Base-by-base conservation (phyloP, 2,888 invertebrate species). In the Anagyrus pseudococci region DNA sequence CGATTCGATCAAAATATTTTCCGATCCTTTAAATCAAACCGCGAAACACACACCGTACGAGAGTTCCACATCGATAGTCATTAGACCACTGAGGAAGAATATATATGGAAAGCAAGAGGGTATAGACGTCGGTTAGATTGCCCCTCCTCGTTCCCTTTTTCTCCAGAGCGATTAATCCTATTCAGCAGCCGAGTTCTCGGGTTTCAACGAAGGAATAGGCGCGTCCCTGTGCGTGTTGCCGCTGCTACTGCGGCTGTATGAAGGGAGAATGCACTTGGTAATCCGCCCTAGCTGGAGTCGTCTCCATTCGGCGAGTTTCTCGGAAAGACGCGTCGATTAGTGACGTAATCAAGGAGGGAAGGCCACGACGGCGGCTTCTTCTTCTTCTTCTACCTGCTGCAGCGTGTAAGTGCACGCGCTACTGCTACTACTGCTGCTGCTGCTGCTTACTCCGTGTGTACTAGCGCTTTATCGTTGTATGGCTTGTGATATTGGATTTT, bases 131-230 rank as follows among this genome's bases (percentile, higher is more conserved):
- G n/a, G n/a, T n/a, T 75, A n/a, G n/a, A n/a, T n/a, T 10, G 29
- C 29, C 4, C 29, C 29, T 29, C 10, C 10, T 29, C 29, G 4
- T 29, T 29, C 29, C 29, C 29, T 10, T 29, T 29, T 10, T 4
- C 29, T 29, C 29, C 29, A 10, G 29, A 4, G 29, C 29, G 29
- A 29, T 29, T 29, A 29, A 29, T 29, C 29, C 29, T 29, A 29
- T 29, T 29, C 29, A 29, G 6, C 6, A 29, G 29, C 29, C 29
- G 29, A 10, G 29, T 10, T 46, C 13, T 46, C 22, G 22, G 13
- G 23, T 17, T 17, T 43, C 41, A 43, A 7, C 13, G 41, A 13
- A 77, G 75, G 73, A 73, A 71, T 74, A 72, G 71, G 72, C 70
- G 70, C 46, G 67, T 69, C 70, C 66, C 64, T 68, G 55, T 54